A percentile compares a stretch with the other conserved stretches of the same genome.
These are phyloP conservation scores for Phrynosoma blainvillii DNA, from an alignment of 2,113 vertebrate species.

Conservation along the genomic window DNA sequence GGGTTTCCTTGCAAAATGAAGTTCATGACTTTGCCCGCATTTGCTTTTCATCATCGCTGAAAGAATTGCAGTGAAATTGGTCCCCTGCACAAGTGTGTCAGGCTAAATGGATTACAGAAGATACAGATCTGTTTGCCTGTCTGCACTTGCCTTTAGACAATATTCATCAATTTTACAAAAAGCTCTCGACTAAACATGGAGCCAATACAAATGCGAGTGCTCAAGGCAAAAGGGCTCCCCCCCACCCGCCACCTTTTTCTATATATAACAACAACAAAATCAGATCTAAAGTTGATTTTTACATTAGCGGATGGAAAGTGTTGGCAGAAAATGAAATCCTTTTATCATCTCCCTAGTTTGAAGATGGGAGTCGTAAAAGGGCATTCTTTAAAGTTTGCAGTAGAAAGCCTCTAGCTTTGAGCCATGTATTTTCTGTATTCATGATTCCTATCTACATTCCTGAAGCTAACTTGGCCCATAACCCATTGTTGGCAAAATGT, in stretches of 20 bases:
- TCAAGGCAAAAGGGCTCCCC: slow-evolving; percentile 25
- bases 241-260: background rate
- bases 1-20: slow-evolving; percentile 65
- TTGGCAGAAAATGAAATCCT: slow-evolving; percentile 60
- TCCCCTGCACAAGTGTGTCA: slow-evolving; percentile 59
- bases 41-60: slow-evolving; percentile 77
- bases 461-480: slow-evolving; percentile 42
- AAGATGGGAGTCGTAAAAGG: slow-evolving; percentile 51
- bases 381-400: slow-evolving; percentile 26
- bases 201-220: slow-evolving; percentile 70
- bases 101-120: slow-evolving; percentile 79
- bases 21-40: slow-evolving; percentile 68
- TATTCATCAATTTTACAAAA: slow-evolving; percentile 81
- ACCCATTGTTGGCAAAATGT: slow-evolving; percentile 3
- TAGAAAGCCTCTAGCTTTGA: slow-evolving; percentile 14
- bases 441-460: background rate
- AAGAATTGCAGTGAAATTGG: slow-evolving; percentile 71
- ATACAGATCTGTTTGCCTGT: slow-evolving; percentile 82
- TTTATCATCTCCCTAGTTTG: slow-evolving; percentile 34
- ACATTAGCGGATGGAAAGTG: slow-evolving; percentile 44
- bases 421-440: background rate
- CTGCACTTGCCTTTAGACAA: slow-evolving; percentile 82
- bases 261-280: slow-evolving; percentile 52
- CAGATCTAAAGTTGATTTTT: slow-evolving; percentile 53
- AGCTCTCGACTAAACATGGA: slow-evolving; percentile 72